A percentile compares a stretch with the other conserved stretches of the same genome.
These are phyloP conservation scores for Eristalis pertinax DNA, from an alignment of 2,888 invertebrate species.

Conservation along the genomic window DNA sequence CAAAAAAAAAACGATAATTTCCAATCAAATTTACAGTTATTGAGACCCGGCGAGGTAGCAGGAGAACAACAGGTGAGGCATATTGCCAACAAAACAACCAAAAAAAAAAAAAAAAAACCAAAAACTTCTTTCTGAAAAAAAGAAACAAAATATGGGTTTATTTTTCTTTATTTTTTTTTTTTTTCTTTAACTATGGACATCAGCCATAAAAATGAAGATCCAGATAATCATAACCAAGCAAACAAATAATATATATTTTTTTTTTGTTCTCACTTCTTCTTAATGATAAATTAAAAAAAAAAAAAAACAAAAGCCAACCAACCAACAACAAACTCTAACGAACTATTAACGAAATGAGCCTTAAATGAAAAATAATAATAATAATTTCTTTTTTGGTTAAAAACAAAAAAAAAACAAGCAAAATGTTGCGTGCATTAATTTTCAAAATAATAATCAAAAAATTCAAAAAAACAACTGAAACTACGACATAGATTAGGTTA, in stretches of 20 bases:
- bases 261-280: background rate
- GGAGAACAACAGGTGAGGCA: conserved; percentile 86
- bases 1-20: conserved; percentile 66
- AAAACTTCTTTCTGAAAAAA: conserved; percentile 26
- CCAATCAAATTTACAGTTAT: conserved; percentile 81
- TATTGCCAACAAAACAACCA: conserved; percentile 46
- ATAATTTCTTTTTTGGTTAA: background rate
- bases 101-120: background rate
- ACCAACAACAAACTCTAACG: conserved; percentile 20
- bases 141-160: conserved; percentile 9
- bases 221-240: conserved; percentile 35
- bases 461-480: conserved; percentile 2
- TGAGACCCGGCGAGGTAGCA: conserved; percentile 90
- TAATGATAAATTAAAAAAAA: background rate
- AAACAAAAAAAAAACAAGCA: background rate
- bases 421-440: conserved; percentile 48
- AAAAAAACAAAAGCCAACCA: background rate
- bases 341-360: conserved; percentile 52
- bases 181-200: conserved; percentile 27
- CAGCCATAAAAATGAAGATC: conserved; percentile 29
- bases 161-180: background rate
- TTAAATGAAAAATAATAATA: background rate
- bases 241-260: conserved; percentile 44
- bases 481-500: background rate
- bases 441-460: conserved; percentile 8